Percentiles rank a stretch among this genome's conserved stretches.
These are phyloP conservation scores for Urocitellus parryii DNA, from an alignment of 2,113 vertebrate genomes.

Conservation along the genomic window DNA sequence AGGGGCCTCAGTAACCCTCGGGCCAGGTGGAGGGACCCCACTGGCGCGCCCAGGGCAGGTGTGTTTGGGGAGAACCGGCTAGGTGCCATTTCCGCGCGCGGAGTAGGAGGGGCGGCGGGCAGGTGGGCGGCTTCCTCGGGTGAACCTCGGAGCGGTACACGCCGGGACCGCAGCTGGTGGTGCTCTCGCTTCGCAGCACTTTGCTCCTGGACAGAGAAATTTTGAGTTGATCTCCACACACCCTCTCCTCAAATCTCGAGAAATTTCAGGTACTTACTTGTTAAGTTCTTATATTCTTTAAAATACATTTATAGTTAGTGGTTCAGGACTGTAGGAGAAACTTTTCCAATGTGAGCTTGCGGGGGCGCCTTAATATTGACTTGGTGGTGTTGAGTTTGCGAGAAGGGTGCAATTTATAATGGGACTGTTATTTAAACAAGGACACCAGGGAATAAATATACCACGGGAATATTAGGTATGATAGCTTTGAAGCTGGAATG, in stretches of 20 bases:
- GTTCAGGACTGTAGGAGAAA: neutral
- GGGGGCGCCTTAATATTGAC: neutral
- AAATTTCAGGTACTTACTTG: neutral
- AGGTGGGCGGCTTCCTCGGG: neutral
- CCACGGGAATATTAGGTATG: neutral
- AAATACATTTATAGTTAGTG: neutral
- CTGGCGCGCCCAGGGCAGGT: neutral
- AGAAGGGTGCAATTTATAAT: neutral
- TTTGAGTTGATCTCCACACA: neutral
- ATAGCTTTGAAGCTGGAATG: slow-evolving; percentile 26
- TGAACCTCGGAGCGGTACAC: neutral
- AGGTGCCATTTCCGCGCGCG: neutral
- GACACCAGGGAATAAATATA: neutral
- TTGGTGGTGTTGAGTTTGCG: neutral
- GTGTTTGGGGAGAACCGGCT: neutral
- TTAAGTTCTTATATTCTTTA: slow-evolving; percentile 3
- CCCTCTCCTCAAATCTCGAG: neutral
- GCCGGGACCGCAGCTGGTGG: rapidly evolving
- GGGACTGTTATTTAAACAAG: slow-evolving; percentile 48
- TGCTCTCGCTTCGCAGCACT: neutral
- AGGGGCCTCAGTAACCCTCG: neutral
- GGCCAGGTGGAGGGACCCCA: neutral
- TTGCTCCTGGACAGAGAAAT: neutral
- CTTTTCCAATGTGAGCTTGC: neutral
- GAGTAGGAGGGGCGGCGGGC: neutral